These are phyloP conservation scores for Mesodorylaimus sp. DNA, from an alignment of 2,888 invertebrate genomes.

Conservation along the genomic window DNA sequence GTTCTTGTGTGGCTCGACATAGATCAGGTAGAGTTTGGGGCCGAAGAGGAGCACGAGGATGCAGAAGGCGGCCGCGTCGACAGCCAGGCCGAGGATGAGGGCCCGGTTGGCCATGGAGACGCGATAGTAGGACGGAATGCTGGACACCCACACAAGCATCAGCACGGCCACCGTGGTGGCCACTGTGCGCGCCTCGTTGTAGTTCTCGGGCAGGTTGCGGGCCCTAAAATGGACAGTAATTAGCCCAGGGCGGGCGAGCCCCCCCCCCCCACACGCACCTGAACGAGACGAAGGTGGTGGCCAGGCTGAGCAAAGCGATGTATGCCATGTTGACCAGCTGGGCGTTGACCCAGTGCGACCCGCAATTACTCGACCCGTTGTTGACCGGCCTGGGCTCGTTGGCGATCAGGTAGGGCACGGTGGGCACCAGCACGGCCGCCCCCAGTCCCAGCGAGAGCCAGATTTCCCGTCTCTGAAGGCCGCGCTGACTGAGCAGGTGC, in stretches of 20 bases:
- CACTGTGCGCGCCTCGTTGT: conserved; percentile 4
- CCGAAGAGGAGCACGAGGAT: background rate
- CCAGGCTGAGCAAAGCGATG: background rate
- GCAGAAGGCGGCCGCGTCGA: background rate
- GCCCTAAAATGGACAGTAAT: too few species aligned
- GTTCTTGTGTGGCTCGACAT: conserved; percentile 3
- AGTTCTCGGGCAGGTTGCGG: conserved; percentile 5
- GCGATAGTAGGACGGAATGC: conserved; percentile 4
- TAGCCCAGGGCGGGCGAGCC: too few species aligned
- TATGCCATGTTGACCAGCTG: background rate
- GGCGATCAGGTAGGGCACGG: too few species aligned
- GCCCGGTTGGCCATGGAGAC: background rate
- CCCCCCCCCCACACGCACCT: too few species aligned
- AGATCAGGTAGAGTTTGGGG: conserved; percentile 2
- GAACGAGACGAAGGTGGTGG: conserved; percentile 1
- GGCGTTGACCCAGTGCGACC: background rate
- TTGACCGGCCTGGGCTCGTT: too few species aligned
- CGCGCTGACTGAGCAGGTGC: background rate
- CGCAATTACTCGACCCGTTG: too few species aligned
- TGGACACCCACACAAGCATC: conserved; percentile 4
- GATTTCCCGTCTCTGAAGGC: background rate
- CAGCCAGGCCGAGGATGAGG: background rate
- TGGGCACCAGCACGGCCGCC: background rate
- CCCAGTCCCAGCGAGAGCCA: background rate
- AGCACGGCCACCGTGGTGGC: background rate